phyloP scores from a whole-genome alignment of 2,888 invertebrate species.

The Molorchus minor region DNA sequence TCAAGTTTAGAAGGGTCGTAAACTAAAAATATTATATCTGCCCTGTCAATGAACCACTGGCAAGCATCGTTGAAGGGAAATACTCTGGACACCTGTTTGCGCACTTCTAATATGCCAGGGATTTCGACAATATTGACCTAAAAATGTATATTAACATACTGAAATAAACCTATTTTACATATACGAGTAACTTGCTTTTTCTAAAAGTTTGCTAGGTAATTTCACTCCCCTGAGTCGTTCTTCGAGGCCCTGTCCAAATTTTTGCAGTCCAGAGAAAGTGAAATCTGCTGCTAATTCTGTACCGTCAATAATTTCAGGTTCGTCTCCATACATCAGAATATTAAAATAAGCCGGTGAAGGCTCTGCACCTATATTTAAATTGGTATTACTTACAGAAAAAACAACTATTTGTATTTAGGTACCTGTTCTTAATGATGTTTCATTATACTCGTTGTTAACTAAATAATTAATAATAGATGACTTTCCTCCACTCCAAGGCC shows the following conservation, averaged over 20 bases:
- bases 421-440: slow-evolving; percentile 88
- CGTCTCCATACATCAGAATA: slow-evolving; percentile 88
- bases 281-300: slow-evolving; percentile 95
- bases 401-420: slow-evolving; percentile 42
- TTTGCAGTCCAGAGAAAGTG: slow-evolving; percentile 92
- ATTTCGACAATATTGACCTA: slow-evolving; percentile 96
- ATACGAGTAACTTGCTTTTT: slow-evolving; percentile 86
- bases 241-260: slow-evolving; percentile 93
- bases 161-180: no score
- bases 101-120: slow-evolving; percentile 93
- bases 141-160: slow-evolving; percentile 35
- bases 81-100: slow-evolving; percentile 90
- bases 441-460: slow-evolving; percentile 84
- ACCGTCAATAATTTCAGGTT: slow-evolving; percentile 86
- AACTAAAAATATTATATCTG: slow-evolving; percentile 93
- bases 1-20: slow-evolving; percentile 96
- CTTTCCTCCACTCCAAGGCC: slow-evolving; percentile 97
- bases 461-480: slow-evolving; percentile 94
- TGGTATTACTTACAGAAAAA: slow-evolving; percentile 6
- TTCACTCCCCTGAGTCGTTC: slow-evolving; percentile 85
- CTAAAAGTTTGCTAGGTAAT: slow-evolving; percentile 83
- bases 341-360: slow-evolving; percentile 94
- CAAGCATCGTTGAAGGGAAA: slow-evolving; percentile 97
- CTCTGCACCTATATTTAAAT: slow-evolving; percentile 91
- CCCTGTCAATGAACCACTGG: slow-evolving; percentile 97